Conservation (phyloP, 1,140 invertebrate species). For the Drosophila tsacasi region DNA sequence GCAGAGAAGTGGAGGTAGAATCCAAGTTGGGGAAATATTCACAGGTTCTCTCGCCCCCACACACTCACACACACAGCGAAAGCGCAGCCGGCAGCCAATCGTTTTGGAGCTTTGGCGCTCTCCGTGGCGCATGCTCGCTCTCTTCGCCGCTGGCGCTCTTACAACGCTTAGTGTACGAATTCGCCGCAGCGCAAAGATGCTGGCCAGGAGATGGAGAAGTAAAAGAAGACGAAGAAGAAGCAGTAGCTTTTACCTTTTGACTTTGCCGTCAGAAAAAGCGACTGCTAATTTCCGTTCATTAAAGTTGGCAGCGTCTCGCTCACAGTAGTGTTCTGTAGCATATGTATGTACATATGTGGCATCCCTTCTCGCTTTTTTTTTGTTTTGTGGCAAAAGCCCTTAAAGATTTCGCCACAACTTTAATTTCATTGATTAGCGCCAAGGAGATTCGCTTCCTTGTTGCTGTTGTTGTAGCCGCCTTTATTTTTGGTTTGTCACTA, state of each 20-base stretch:
- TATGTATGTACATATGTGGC: slow-evolving; percentile 16
- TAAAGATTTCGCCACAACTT: slow-evolving; percentile 64
- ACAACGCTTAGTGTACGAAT: slow-evolving; percentile 13
- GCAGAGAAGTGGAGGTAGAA: slow-evolving; percentile 41
- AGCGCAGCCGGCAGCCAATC: slow-evolving; percentile 51
- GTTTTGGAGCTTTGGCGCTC: slow-evolving; percentile 62
- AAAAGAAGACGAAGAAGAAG: slow-evolving; percentile 8
- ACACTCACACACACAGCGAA: slow-evolving; percentile 28
- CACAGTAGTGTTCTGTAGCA: slow-evolving; percentile 39
- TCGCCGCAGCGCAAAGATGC: slow-evolving; percentile 44
- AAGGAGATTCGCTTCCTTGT: slow-evolving; percentile 53
- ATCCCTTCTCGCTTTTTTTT: neutral
- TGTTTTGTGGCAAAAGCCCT: slow-evolving; percentile 27
- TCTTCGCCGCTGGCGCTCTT: slow-evolving; percentile 10
- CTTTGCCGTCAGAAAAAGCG: slow-evolving; percentile 31
- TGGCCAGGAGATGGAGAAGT: slow-evolving; percentile 9
- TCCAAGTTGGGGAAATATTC: slow-evolving; percentile 39
- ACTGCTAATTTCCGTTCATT: slow-evolving; percentile 84
- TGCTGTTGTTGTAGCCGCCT: slow-evolving; percentile 41
- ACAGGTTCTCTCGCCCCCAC: slow-evolving; percentile 33
- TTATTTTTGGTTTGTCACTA: slow-evolving; percentile 74
- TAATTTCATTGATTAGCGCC: slow-evolving; percentile 84
- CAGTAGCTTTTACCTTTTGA: slow-evolving; percentile 70
- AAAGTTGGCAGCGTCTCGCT: slow-evolving; percentile 74
- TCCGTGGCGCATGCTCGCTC: slow-evolving; percentile 53